phyloP scores from a whole-genome alignment of 2,888 invertebrate genomes.

The Anagyrus pseudococci region DNA sequence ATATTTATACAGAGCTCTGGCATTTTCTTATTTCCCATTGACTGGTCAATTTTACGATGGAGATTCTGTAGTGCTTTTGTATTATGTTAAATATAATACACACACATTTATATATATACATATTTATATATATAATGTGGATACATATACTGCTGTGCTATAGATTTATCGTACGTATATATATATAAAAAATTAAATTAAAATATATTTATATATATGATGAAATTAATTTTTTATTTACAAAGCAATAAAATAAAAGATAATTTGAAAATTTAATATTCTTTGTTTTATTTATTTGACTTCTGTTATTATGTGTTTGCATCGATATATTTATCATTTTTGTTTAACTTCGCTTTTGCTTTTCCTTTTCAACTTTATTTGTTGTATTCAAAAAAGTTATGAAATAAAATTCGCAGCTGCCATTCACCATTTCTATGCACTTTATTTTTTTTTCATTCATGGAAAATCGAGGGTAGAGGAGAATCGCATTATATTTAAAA shows the following conservation, averaged over 20 bases:
- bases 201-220: slow-evolving; percentile 44
- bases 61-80: slow-evolving; percentile 36
- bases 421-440: too few relatives aligned
- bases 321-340: background rate
- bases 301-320: background rate
- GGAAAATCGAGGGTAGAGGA: background rate
- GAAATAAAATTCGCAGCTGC: too few relatives aligned
- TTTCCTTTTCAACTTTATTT: background rate
- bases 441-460: too few relatives aligned
- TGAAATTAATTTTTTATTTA: slow-evolving; percentile 42
- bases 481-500: too few relatives aligned
- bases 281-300: background rate
- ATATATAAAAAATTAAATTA: slow-evolving; percentile 41
- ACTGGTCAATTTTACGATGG: slow-evolving; percentile 38
- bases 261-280: slow-evolving; percentile 39
- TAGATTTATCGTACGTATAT: slow-evolving; percentile 44
- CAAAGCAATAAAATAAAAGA: slow-evolving; percentile 46
- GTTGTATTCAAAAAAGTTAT: background rate
- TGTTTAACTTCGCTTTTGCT: background rate
- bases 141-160: slow-evolving; percentile 40
- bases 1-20: slow-evolving; percentile 35
- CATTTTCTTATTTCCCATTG: slow-evolving; percentile 23
- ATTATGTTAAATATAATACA: slow-evolving; percentile 31
- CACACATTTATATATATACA: too few relatives aligned
- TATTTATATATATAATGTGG: slow-evolving; percentile 36